A percentile compares a stretch with the other conserved stretches of the same genome.
These are phyloP conservation scores for Forbesichthys agassizii DNA, from an alignment of 2,113 vertebrate genomes.

Conservation along the genomic window DNA sequence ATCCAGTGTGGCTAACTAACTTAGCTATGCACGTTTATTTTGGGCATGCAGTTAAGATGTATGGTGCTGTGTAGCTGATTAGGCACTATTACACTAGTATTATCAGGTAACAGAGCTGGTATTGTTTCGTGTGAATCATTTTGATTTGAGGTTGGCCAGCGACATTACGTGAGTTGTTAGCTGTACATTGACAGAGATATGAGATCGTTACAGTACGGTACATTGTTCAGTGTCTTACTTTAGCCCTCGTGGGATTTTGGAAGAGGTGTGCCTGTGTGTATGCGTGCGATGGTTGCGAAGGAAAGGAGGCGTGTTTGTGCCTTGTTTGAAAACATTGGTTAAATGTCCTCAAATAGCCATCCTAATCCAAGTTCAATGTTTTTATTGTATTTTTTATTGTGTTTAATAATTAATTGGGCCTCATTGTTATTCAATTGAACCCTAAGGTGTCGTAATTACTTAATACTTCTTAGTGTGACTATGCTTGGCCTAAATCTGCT, in stretches of 20 bases:
- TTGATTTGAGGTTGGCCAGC: not conserved
- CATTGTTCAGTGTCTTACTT: slow-evolving; percentile 49
- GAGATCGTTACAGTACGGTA: slow-evolving; percentile 21
- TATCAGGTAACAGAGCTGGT: not conserved
- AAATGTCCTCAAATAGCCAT: no score
- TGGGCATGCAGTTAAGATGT: not conserved
- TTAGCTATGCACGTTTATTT: slow-evolving; percentile 49
- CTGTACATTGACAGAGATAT: no score
- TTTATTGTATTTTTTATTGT: no score
- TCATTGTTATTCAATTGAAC: no score
- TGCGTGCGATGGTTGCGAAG: not conserved
- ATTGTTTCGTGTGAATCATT: not conserved
- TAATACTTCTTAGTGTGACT: no score
- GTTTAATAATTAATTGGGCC: no score
- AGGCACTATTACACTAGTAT: not conserved
- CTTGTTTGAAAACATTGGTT: not conserved
- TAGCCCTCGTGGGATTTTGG: slow-evolving; percentile 22
- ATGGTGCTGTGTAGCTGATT: not conserved
- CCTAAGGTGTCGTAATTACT: no score
- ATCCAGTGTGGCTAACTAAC: slow-evolving; percentile 58
- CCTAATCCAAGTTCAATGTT: no score
- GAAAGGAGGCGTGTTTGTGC: not conserved
- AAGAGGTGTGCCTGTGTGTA: not conserved
- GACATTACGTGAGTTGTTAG: not conserved
- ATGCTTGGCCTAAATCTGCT: no score